Evolutionary conservation across 2,888 invertebrate genomes (phyloP), one percentile per base, ranked within the genome.

Genomic region (Trichopria drosophilae): DNA sequence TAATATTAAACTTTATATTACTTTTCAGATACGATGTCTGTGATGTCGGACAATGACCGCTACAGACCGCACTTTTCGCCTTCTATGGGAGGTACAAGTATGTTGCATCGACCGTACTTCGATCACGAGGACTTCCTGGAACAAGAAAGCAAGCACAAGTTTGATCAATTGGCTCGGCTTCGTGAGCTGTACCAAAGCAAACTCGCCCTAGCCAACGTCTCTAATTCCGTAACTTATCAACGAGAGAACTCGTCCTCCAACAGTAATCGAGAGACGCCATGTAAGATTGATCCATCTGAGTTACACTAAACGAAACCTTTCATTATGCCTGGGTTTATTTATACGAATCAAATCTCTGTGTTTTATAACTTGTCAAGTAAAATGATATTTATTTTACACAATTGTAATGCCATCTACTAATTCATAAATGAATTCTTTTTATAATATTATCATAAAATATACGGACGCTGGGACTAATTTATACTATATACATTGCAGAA

Each of bases 121-220:
- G 72, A 74, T 61, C 74, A 75, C 66, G 74, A 64, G 74, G 82
- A 73, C 77, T 80, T 60, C 77, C 78, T 67, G 75, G 81, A 71
- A 43, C 74, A 74, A 58, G 74, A 74, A 58, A 75, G 69, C 53
- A 74, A 77, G 64, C 77, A 78, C 68, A 83, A 88, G 78, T 86
- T 92, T 66, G 90, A 91, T 71, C 88, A 91, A 73, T 78, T 92
- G 66, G 85, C 90, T 56, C 84, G 86, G 57, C 79, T 92, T 60
- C 88, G 90, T 64, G 90, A 91, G 75, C 80, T 90, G 36, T 91
- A 90, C 71, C 85, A 87, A 61, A 88, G 87, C 58, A 83, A 88
- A 68, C 79, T 89, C 63, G 85, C 87, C 47, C 82, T 88, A 76
- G 88, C 89, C 18, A 86, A 84, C 67, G 84, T 85, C 35, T 81